Conservation (phyloP, 2,888 invertebrate species). For the Hofmannophila pseudospretella region DNA sequence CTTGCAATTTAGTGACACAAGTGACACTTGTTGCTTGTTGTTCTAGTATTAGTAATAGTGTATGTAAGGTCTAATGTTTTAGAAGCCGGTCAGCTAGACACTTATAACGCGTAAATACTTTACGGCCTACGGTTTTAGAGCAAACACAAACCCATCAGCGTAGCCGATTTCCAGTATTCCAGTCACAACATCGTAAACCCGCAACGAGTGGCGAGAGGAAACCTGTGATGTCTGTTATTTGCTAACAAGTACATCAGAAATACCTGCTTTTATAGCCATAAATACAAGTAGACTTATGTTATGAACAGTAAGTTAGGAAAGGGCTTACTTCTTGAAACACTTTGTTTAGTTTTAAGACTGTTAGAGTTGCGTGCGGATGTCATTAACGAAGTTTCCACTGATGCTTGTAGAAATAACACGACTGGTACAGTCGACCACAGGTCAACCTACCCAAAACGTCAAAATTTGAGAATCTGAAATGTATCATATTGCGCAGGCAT, state of each 20-base stretch:
- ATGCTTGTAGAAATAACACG: too few relatives aligned
- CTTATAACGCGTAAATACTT: background rate
- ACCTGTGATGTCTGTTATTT: slow-evolving; percentile 22
- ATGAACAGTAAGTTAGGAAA: too few relatives aligned
- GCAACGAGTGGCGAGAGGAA: slow-evolving; percentile 16
- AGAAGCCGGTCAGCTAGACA: slow-evolving; percentile 4
- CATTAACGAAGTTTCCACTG: too few relatives aligned
- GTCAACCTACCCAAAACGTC: too few relatives aligned
- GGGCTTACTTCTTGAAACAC: too few relatives aligned
- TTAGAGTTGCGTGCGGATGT: too few relatives aligned
- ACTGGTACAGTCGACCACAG: too few relatives aligned
- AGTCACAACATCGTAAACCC: slow-evolving; percentile 31
- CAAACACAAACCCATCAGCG: slow-evolving; percentile 8
- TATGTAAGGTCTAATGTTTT: background rate
- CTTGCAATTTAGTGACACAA: slow-evolving; percentile 30
- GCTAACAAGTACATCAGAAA: slow-evolving; percentile 2
- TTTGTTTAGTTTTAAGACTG: too few relatives aligned
- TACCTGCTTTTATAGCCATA: background rate
- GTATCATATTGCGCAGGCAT: too few relatives aligned
- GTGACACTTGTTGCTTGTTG: too few relatives aligned
- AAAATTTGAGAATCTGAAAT: too few relatives aligned
- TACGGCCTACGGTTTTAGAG: slow-evolving; percentile 7
- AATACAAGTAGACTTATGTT: too few relatives aligned
- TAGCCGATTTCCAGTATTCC: slow-evolving; percentile 24
- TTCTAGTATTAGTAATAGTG: slow-evolving; percentile 6